phyloP scores from a whole-genome alignment of 2,797 vertebrate species.

The Oreochromis grahami region DNA sequence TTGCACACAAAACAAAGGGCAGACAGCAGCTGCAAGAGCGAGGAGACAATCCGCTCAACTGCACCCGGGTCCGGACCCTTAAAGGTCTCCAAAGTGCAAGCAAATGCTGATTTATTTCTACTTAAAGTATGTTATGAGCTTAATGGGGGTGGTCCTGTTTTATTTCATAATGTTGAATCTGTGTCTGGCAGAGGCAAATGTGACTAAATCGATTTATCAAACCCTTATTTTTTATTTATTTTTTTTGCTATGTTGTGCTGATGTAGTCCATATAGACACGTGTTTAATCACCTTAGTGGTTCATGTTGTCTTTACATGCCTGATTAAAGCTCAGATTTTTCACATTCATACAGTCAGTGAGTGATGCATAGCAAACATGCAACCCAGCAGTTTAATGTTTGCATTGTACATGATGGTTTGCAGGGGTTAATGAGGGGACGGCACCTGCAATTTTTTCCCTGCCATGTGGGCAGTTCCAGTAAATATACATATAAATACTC shows the following conservation, averaged over 20 bases:
- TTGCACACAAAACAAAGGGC: background rate
- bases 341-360: background rate
- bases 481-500: background rate
- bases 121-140: background rate
- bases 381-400: background rate
- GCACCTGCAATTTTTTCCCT: background rate
- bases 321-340: background rate
- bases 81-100: background rate
- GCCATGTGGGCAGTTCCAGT: background rate
- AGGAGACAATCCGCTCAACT: background rate
- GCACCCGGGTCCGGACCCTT: background rate
- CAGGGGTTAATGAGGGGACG: background rate
- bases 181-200: background rate
- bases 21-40: background rate
- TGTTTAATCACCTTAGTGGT: background rate
- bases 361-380: background rate
- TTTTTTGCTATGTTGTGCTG: background rate
- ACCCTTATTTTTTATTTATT: background rate
- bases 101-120: background rate
- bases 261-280: background rate
- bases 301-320: background rate
- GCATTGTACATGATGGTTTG: background rate
- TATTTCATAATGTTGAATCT: background rate
- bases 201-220: background rate
- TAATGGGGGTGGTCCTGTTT: background rate